A percentile compares a stretch with the other conserved stretches of the same genome.
These are phyloP conservation scores for Cotesia typhae DNA, from an alignment of 1,140 invertebrate species.

Conservation along the genomic window DNA sequence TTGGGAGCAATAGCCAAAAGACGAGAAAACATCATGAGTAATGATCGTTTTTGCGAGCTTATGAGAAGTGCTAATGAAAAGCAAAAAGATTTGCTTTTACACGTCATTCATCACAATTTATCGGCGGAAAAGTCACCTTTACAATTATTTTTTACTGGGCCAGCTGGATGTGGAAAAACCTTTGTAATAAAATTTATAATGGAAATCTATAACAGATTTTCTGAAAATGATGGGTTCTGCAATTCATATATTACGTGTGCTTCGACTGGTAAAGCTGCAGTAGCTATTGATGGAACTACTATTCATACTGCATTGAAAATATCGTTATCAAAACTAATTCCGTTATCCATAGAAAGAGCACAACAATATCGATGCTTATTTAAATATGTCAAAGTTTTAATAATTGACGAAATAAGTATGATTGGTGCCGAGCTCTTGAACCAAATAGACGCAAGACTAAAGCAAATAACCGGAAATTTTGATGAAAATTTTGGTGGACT, in stretches of 20 bases:
- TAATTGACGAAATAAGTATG: no score
- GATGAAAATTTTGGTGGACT: no score
- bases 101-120: slow-evolving; percentile 21
- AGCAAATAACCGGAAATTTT: no score
- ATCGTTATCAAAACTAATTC: slow-evolving; percentile 25
- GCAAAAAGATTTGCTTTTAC: slow-evolving; percentile 44
- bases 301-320: background rate
- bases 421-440: no score
- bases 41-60: slow-evolving; percentile 20
- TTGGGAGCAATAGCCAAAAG: slow-evolving; percentile 35
- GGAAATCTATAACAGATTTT: no score
- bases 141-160: slow-evolving; percentile 47
- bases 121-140: slow-evolving; percentile 34
- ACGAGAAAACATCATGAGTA: slow-evolving; percentile 32
- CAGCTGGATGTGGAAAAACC: background rate
- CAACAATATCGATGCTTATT: no score
- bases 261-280: slow-evolving; percentile 52
- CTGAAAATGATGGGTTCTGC: no score
- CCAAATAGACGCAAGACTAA: no score
- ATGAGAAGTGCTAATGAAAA: slow-evolving; percentile 47
- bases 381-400: no score
- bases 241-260: slow-evolving; percentile 28
- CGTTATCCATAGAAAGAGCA: background rate
- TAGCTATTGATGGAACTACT: slow-evolving; percentile 48
- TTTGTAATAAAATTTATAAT: no score